These are phyloP conservation scores for Calypte anna DNA, from an alignment of 2,113 vertebrate genomes.

Conservation along the genomic window DNA sequence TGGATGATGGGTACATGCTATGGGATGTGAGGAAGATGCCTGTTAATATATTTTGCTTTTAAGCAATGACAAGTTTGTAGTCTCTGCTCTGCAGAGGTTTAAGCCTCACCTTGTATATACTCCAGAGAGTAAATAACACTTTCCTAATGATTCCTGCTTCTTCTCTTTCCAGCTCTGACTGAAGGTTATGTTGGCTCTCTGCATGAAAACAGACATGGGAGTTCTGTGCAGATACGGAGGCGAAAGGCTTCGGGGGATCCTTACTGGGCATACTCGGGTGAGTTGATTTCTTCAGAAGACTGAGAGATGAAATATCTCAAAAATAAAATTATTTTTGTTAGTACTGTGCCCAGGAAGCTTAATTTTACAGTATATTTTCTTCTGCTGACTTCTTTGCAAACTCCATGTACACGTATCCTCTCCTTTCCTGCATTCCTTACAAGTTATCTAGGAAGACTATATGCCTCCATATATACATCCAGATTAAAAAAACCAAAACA, in stretches of 20 bases:
- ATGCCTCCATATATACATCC: not conserved
- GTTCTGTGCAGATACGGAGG: conserved; percentile 79
- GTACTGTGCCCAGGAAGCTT: not conserved
- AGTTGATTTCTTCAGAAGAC: conserved; percentile 9
- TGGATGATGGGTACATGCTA: not conserved
- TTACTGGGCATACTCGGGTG: conserved; percentile 97
- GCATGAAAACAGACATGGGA: conserved; percentile 80
- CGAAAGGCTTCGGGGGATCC: conserved; percentile 87
- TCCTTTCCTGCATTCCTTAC: not conserved
- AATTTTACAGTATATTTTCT: not conserved
- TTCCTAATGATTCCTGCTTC: not conserved
- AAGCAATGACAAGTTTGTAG: not conserved
- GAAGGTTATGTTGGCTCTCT: conserved; percentile 83
- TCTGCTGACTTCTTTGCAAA: not conserved
- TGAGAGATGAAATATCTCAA: not conserved
- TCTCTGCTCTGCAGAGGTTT: not conserved
- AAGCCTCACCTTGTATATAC: not conserved
- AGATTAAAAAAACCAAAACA: not conserved
- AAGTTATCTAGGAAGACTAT: not conserved
- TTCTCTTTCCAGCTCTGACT: conserved; percentile 80
- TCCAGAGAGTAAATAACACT: not conserved
- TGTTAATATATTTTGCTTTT: not conserved
- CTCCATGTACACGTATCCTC: not conserved
- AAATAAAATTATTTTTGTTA: not conserved
- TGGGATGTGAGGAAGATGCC: not conserved